phyloP scores from a whole-genome alignment of 2,797 vertebrate species.

The Peromyscus eremicus region DNA sequence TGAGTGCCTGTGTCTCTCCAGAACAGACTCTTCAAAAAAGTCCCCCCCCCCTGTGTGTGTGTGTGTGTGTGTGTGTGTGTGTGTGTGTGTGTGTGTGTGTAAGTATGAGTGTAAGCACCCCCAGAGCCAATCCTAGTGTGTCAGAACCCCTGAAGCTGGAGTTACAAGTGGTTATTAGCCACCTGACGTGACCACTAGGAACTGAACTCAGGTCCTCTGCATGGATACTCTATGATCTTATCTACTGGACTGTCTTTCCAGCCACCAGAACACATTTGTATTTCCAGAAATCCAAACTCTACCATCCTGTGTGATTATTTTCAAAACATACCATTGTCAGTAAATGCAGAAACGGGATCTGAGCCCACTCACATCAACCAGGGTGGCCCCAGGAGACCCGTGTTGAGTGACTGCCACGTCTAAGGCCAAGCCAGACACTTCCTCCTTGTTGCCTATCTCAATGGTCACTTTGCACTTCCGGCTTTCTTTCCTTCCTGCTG shows the following conservation, averaged over 20 bases:
- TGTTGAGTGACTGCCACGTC: rapidly evolving
- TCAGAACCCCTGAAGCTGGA: not conserved
- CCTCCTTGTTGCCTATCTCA: not conserved
- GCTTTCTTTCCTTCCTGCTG: not conserved
- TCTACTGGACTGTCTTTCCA: not conserved
- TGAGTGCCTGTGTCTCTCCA: rapidly evolving
- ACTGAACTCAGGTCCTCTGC: not conserved
- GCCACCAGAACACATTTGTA: no score
- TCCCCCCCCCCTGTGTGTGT: not conserved
- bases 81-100: not conserved
- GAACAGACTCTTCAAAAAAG: no score
- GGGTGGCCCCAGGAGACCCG: not conserved
- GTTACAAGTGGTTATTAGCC: not conserved
- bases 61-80: not conserved
- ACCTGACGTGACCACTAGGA: not conserved
- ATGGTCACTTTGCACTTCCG: not conserved
- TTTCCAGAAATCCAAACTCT: not conserved
- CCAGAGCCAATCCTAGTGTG: not conserved
- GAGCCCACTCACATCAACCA: not conserved
- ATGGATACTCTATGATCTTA: not conserved
- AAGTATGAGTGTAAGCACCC: not conserved
- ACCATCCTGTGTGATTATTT: not conserved
- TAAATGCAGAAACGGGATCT: not conserved
- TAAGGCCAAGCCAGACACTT: not conserved
- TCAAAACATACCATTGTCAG: not conserved